Evolutionary conservation across 2,797 vertebrate genomes (phyloP), one percentile per base, ranked within the genome.

Genomic region (Sebastes trivittatus): DNA sequence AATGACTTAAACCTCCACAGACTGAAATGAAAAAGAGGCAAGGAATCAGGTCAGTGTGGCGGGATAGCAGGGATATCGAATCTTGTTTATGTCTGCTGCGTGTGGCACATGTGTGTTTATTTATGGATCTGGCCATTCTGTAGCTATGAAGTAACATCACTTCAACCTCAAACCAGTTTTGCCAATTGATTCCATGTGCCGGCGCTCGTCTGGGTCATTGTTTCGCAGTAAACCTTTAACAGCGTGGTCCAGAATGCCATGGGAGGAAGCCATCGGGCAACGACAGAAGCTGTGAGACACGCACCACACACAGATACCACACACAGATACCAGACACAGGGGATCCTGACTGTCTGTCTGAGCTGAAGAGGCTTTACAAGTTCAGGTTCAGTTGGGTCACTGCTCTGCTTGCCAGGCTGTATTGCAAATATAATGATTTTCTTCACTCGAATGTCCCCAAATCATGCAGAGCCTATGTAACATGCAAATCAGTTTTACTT

Each of bases 31-130:
- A 55, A 80, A 75, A 30, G 55, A 27, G n/a, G 6, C 36, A 16
- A 25, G 60, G 29, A 72, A 86, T 75, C 83, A 56, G 87, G 82
- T 85, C 87, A 82, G 59, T 55, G 81, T 56, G 59, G 67, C 11
- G 6, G 38, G 38, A 42, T 60, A 71, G 67, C 25, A 14, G 30
- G 58, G 62, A 63, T 58, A 66, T 82, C 42, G 23, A 72, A 71
- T 80, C 71, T 10, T 72, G 81, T 88, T 88, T 81, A 65, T 68
- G 63, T 81, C 78, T 77, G 75, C 16, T 56, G 54, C 20, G 18
- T 65, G 80, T 76, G 77, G 68, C 7, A 77, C 85, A 79, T 23
- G 36, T 78, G 80, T 64, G 75, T 82, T 80, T 81, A 81, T 87
- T 81, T 74, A 72, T 70, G 67, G 60, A 56, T 69, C 22, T 61